A percentile compares a stretch with the other conserved stretches of the same genome.
Evolutionary conservation across 2,113 vertebrate species (phyloP).

Genomic region (Nannobrachium achirus): DNA sequence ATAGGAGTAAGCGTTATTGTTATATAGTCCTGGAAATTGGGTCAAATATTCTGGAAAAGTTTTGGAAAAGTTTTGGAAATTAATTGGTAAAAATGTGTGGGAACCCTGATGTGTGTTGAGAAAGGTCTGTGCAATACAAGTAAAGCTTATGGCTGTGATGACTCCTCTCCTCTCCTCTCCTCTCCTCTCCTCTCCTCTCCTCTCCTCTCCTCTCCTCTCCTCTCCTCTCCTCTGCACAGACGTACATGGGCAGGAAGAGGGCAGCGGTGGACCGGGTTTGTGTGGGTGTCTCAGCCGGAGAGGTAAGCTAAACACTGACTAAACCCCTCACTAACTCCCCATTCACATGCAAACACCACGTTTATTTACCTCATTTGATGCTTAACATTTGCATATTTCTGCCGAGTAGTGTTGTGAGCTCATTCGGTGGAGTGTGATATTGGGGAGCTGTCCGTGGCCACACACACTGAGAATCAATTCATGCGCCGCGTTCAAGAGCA

Average conservation of each 20-base stretch:
- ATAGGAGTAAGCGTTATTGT: no score
- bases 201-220: slow-evolving; percentile 24
- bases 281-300: slow-evolving; percentile 91
- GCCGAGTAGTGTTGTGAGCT: no score
- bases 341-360: not conserved
- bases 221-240: slow-evolving; percentile 74
- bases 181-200: slow-evolving; percentile 27
- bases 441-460: no score
- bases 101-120: no score
- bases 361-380: no score
- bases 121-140: not conserved
- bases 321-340: not conserved
- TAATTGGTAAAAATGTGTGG: no score
- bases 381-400: not conserved
- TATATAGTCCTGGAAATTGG: no score
- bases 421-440: no score
- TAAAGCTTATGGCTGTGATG: not conserved
- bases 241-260: slow-evolving; percentile 84
- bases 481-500: no score
- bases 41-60: no score
- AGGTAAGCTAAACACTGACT: slow-evolving; percentile 86
- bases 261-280: slow-evolving; percentile 93
- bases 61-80: no score
- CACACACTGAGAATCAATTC: no score
- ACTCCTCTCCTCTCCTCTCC: slow-evolving; percentile 27